phyloP scores from a whole-genome alignment of 1,140 invertebrate species.

The Zeugodacus cucurbitae region DNA sequence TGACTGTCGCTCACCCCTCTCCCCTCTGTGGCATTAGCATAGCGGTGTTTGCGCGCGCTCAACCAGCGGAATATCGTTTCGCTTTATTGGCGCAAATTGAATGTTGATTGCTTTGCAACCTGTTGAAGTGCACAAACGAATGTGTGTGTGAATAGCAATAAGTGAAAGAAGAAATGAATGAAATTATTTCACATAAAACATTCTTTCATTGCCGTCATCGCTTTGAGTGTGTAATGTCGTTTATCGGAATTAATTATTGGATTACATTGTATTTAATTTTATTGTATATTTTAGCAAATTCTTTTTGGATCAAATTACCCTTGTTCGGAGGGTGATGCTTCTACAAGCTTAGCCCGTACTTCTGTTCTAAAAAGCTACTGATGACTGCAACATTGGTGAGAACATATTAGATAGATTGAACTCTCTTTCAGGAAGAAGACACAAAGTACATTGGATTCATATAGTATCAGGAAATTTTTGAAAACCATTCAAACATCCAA shows the following conservation, averaged over 20 bases:
- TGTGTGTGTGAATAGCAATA: not conserved
- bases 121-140: slow-evolving; percentile 23
- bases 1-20: not conserved
- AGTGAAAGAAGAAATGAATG: not conserved
- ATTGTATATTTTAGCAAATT: too few species aligned
- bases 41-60: not conserved
- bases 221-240: not conserved
- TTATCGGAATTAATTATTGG: not conserved
- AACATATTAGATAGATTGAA: too few species aligned
- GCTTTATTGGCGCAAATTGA: slow-evolving; percentile 31
- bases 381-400: too few species aligned
- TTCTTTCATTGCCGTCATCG: not conserved
- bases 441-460: too few species aligned
- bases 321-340: too few species aligned
- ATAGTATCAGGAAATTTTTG: too few species aligned
- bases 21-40: not conserved
- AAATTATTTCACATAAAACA: not conserved
- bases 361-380: too few species aligned
- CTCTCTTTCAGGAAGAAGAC: too few species aligned
- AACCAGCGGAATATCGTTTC: slow-evolving; percentile 20
- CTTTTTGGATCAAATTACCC: too few species aligned
- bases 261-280: not conserved
- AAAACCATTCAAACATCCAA: too few species aligned
- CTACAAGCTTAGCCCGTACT: too few species aligned
- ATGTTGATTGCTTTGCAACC: slow-evolving; percentile 36